A percentile compares a stretch with the other conserved stretches of the same genome.
phyloP scores from a whole-genome alignment of 35 echinoderm and acorn worm species.

The Apostichopus parvimensis region DNA sequence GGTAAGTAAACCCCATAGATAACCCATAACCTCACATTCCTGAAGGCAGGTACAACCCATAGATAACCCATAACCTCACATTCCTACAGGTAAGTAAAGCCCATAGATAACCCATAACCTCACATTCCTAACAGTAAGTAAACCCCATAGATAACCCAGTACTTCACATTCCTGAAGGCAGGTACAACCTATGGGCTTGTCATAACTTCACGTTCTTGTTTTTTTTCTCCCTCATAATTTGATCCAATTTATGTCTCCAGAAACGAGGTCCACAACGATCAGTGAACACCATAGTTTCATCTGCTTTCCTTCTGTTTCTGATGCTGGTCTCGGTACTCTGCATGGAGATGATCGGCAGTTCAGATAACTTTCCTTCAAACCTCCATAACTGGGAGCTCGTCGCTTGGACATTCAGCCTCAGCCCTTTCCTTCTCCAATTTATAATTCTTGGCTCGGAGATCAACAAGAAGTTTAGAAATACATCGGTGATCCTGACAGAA shows the following conservation, averaged over 20 bases:
- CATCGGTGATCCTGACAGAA: conserved; percentile 88
- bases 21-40: too few relatives aligned
- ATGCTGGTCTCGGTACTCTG: conserved; percentile 93
- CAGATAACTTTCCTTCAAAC: conserved; percentile 65
- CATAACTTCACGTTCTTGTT: too few relatives aligned
- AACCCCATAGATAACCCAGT: too few relatives aligned
- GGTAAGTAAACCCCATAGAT: too few relatives aligned
- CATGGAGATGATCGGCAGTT: conserved; percentile 74
- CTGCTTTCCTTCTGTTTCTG: conserved; percentile 85
- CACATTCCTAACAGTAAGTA: too few relatives aligned
- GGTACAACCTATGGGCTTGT: too few relatives aligned
- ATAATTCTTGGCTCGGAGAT: conserved; percentile 92
- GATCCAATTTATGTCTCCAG: conserved; percentile 8
- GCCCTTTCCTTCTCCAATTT: conserved; percentile 89
- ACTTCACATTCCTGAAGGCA: too few relatives aligned
- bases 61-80: too few relatives aligned
- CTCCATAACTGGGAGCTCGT: conserved; percentile 99
- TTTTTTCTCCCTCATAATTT: not conserved
- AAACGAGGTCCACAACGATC: conserved; percentile 98
- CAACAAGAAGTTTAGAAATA: conserved; percentile 97
- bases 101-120: too few relatives aligned
- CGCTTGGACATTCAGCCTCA: conserved; percentile 94
- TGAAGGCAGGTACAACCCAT: too few relatives aligned
- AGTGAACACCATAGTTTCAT: conserved; percentile 92
- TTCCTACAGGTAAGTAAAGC: too few relatives aligned